Base-by-base conservation (phyloP, 2,888 invertebrate species). In the Drepanosiphum platanoidis region DNA sequence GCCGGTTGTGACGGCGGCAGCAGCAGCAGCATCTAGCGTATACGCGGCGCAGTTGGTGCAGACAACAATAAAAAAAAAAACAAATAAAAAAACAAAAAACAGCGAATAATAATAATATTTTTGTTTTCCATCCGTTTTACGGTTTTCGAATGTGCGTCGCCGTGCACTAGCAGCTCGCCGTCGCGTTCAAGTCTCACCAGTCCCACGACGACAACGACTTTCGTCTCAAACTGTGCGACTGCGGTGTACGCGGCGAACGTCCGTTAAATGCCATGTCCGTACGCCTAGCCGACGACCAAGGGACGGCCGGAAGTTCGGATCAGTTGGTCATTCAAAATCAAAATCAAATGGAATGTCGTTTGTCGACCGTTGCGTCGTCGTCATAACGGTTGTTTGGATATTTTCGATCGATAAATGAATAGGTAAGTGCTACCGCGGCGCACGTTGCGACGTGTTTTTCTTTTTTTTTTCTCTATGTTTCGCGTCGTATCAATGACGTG, bases 321-420 rank as follows among this genome's bases (percentile, higher is more conserved):
- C 84, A 68, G 84, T 84, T 84, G 68, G 15, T 66, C 39, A 39
- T 84, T 75, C 75, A 77, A 77, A 84, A 74, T 83, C 75, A 46
- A 83, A 77, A 74, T 83, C 75, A 46, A 83, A 77, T 70, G 77
- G 84, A 70, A 74, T 74, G 82, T 66, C 82, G 82, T 46, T 83
- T 74, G 64, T 42, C n/a, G 68, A 46, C 58, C 84, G 84, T 77
- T 84, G 52, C 77, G 39, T 70, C 84, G 39, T 70, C 77, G 34
- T 84, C 84, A 77, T 77, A 84, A 77, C 84, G 84, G 77, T 84
- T 84, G 68, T 84, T 68, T 83, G 39, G 15, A 46, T 36, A 68
- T 27, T 74, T 34, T 61, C 52, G 36, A 52, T 75, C 66, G 75
- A 77, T 84, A 84, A 84, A 84, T 84, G 84, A 84, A 84, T 84